Percentiles rank a stretch among this genome's conserved stretches.
These are phyloP conservation scores for Acromyrmex heyeri DNA, from an alignment of 1,140 invertebrate genomes.

Conservation along the genomic window DNA sequence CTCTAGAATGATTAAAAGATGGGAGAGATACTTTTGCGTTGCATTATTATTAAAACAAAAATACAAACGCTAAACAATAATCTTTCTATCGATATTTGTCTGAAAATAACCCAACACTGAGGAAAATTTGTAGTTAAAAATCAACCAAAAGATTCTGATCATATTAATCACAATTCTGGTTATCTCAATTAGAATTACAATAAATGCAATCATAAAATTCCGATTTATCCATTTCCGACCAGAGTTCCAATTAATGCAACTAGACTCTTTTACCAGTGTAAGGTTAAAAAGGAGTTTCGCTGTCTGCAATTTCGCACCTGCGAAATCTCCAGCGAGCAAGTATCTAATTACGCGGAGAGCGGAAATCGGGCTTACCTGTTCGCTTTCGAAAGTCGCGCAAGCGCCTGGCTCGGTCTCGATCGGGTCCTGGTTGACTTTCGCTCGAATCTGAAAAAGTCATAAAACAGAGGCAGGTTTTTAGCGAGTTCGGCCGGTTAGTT, in stretches of 20 bases:
- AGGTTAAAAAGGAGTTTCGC: conserved; percentile 18
- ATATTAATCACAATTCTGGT: too few relatives aligned
- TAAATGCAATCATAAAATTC: too few relatives aligned
- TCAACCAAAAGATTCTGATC: too few relatives aligned
- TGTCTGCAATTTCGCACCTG: conserved; percentile 23
- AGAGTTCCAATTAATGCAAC: too few relatives aligned
- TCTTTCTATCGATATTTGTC: not conserved
- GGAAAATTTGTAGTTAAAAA: too few relatives aligned
- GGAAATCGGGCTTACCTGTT: conserved; percentile 74
- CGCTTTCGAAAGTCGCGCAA: conserved; percentile 74
- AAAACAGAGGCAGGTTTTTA: conserved; percentile 33
- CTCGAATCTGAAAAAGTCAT: conserved; percentile 74
- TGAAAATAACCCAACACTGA: conserved; percentile 9
- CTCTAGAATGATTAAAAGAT: not conserved
- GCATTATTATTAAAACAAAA: not conserved
- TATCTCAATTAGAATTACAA: too few relatives aligned
- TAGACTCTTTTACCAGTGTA: too few relatives aligned
- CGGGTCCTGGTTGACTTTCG: conserved; percentile 76
- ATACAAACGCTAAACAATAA: not conserved
- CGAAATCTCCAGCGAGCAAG: conserved; percentile 23
- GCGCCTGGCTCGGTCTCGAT: conserved; percentile 68
- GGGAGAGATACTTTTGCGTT: not conserved
- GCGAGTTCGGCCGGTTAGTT: not conserved
- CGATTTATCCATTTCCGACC: too few relatives aligned
- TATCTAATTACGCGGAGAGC: conserved; percentile 20